These are phyloP conservation scores for Etia nguti DNA, from an alignment of 2,113 vertebrate genomes.

Conservation along the genomic window DNA sequence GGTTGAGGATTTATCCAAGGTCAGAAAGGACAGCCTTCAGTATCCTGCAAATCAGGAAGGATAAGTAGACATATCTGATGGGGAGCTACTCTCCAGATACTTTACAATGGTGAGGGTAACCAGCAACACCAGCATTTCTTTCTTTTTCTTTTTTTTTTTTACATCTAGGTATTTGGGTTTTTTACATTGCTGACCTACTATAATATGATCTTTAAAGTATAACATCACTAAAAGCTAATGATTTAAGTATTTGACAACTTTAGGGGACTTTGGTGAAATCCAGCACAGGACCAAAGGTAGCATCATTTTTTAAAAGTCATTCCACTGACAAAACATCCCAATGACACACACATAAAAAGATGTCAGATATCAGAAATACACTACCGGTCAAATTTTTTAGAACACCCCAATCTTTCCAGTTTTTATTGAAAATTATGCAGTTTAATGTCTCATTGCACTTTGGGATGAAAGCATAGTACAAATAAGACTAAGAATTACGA, in stretches of 20 bases:
- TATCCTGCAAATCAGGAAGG: background rate
- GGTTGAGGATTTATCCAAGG: background rate
- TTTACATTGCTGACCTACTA: background rate
- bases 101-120: background rate
- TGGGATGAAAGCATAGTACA: background rate
- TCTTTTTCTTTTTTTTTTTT: background rate
- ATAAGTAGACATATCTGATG: background rate
- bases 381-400: background rate
- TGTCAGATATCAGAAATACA: background rate
- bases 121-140: background rate
- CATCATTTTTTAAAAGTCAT: background rate
- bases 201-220: background rate
- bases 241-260: background rate
- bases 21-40: background rate
- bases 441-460: background rate
- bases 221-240: background rate
- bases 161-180: background rate
- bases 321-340: background rate
- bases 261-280: background rate
- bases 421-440: background rate
- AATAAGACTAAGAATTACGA: background rate
- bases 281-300: background rate
- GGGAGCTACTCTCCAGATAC: background rate
- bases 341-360: background rate
- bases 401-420: background rate